These are phyloP conservation scores for Pangasius mekongensis DNA, from an alignment of 2,797 vertebrate species.

Conservation along the genomic window DNA sequence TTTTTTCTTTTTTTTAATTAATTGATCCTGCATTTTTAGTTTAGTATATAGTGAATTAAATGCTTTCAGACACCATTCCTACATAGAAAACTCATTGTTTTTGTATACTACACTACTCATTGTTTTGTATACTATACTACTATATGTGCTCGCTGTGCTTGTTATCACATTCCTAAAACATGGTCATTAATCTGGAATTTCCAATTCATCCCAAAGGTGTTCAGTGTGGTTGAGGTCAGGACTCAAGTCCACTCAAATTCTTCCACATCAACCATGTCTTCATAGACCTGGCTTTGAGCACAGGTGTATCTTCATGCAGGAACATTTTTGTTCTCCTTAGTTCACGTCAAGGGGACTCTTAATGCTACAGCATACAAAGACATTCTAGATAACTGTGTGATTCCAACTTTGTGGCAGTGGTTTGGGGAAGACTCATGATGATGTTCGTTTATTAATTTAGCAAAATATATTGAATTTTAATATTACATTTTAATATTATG, in stretches of 20 bases:
- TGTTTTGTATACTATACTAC: not conserved
- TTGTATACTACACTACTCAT: not conserved
- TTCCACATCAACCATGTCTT: not conserved
- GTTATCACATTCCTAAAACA: not conserved
- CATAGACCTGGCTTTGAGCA: not conserved
- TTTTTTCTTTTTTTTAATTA: not conserved
- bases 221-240: not conserved
- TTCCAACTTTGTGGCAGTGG: not conserved
- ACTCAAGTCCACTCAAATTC: not conserved
- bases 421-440: not conserved
- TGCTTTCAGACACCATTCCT: not conserved
- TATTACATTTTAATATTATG: not conserved
- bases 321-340: not conserved
- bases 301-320: not conserved
- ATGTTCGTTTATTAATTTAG: not conserved
- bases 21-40: not conserved
- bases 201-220: not conserved
- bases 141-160: not conserved
- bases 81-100: not conserved
- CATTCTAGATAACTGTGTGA: not conserved
- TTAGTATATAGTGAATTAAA: not conserved
- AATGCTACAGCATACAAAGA: not conserved
- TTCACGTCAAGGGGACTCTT: not conserved
- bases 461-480: not conserved
- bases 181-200: not conserved